Evolutionary conservation across 2,113 vertebrate genomes (phyloP).

Genomic region (Bettongia penicillata): DNA sequence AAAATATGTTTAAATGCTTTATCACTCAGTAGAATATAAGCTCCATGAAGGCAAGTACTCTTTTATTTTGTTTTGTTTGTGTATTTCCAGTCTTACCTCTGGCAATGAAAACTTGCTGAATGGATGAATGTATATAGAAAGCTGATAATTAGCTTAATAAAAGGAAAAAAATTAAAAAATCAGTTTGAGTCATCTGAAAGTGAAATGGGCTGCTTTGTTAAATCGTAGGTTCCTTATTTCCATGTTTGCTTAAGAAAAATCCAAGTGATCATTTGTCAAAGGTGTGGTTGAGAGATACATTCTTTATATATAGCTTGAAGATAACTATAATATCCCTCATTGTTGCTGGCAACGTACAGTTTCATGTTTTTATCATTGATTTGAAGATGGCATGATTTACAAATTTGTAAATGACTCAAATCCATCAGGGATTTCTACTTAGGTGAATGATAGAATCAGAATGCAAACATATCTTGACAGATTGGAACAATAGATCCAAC

Average conservation of each 20-base stretch:
- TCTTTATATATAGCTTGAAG: neutral
- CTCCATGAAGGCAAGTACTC: neutral
- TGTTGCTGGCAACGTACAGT: neutral
- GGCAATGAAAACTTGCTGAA: neutral
- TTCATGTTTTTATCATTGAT: neutral
- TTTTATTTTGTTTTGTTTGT: neutral
- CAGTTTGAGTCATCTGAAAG: neutral
- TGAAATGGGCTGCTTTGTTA: neutral
- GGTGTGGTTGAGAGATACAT: neutral
- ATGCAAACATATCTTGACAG: neutral
- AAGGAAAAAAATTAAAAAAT: neutral
- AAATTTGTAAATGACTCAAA: neutral
- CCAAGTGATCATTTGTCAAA: neutral
- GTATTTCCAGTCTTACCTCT: neutral
- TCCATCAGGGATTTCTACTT: neutral
- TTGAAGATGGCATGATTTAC: neutral
- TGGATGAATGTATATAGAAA: neutral
- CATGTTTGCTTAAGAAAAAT: neutral
- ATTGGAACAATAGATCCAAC: neutral
- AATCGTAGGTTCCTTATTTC: neutral
- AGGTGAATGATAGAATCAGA: neutral
- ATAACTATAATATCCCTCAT: neutral
- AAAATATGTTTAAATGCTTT: neutral
- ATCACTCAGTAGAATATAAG: neutral
- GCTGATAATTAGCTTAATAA: neutral